phyloP scores from a whole-genome alignment of 2,888 invertebrate genomes.

The Pilophorus perplexus region DNA sequence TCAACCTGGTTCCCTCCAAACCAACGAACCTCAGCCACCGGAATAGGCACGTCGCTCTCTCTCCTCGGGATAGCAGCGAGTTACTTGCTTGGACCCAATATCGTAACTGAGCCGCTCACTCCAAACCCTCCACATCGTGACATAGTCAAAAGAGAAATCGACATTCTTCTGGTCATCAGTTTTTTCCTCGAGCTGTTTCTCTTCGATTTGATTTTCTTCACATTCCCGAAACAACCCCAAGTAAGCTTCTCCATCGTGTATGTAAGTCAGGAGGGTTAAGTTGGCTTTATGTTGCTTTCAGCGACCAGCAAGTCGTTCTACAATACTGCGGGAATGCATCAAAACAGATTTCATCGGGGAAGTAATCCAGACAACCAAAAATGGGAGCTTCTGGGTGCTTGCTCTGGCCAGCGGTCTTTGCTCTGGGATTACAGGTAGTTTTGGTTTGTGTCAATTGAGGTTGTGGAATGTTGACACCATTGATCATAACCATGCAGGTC shows the following conservation, averaged over 20 bases:
- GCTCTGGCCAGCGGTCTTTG: constrained; percentile 50
- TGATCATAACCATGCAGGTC: no score
- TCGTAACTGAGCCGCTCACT: constrained; percentile 44
- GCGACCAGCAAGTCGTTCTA: constrained; percentile 43
- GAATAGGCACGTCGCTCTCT: constrained; percentile 51
- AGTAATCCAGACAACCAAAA: constrained; percentile 46
- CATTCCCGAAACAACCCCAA: constrained; percentile 49
- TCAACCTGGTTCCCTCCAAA: constrained; percentile 55
- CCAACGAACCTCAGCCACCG: constrained; percentile 55
- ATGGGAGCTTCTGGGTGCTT: constrained; percentile 50
- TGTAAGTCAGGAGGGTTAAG: no score
- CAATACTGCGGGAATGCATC: constrained; percentile 21
- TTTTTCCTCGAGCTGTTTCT: constrained; percentile 49
- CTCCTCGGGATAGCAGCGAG: constrained; percentile 51
- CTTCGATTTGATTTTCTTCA: constrained; percentile 48
- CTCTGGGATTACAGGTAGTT: constrained; percentile 49
- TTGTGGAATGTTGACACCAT: no score
- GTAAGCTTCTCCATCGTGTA: neutral
- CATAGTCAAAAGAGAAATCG: constrained; percentile 13
- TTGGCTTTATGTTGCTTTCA: neutral
- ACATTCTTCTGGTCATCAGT: constrained; percentile 44
- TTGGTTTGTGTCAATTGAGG: no score
- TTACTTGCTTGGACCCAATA: constrained; percentile 50
- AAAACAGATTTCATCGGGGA: constrained; percentile 21
- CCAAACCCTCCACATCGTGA: neutral